Evolutionary conservation across 1,140 invertebrate genomes (phyloP).

Genomic region (Brachionus rubens): DNA sequence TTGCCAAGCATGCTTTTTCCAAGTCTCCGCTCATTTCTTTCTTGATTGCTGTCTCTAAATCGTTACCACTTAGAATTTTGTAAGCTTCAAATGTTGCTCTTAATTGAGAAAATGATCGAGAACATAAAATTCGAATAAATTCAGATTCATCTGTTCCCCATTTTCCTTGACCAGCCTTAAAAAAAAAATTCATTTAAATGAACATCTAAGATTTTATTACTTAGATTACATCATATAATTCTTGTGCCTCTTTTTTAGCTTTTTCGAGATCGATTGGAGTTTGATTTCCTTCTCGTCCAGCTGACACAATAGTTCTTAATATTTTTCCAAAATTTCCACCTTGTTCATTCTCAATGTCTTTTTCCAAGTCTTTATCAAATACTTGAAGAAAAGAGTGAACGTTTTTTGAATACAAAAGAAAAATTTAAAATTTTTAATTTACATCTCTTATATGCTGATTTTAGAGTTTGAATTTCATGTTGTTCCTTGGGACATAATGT

Average conservation of each 20-base stretch:
- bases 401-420: neutral
- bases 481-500: neutral
- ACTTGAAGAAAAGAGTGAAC: conserved; percentile 47
- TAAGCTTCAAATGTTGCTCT: conserved; percentile 70
- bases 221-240: conserved; percentile 51
- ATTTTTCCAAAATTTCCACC: conserved; percentile 51
- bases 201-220: neutral
- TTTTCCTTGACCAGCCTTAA: conserved; percentile 65
- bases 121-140: conserved; percentile 69
- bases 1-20: conserved; percentile 36
- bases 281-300: conserved; percentile 47
- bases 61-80: conserved; percentile 63
- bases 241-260: conserved; percentile 51
- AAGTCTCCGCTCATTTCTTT: conserved; percentile 37
- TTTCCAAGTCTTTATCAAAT: conserved; percentile 50
- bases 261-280: conserved; percentile 48
- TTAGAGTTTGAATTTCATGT: neutral
- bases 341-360: conserved; percentile 50
- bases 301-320: conserved; percentile 55
- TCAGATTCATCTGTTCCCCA: conserved; percentile 71
- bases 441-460: neutral
- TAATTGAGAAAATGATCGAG: conserved; percentile 69
- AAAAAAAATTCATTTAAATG: conserved; percentile 45
- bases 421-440: no score
- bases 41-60: conserved; percentile 7